phyloP scores from a whole-genome alignment of 2,888 invertebrate genomes.

The Plutella xylostella region DNA sequence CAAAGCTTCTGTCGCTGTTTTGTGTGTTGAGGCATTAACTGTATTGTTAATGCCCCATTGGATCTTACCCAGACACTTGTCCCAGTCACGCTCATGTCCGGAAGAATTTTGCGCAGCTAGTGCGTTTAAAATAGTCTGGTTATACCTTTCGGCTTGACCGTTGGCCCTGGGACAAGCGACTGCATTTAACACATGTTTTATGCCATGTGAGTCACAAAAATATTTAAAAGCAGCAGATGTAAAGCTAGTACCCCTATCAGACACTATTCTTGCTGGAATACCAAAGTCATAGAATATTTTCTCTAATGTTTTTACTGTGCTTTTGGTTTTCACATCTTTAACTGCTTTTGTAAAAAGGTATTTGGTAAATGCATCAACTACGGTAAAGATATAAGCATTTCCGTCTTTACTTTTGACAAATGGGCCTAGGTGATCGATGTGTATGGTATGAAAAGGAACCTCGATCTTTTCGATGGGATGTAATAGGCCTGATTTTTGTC shows the following conservation, averaged over 20 bases:
- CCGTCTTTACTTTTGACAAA: conserved; percentile 11
- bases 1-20: conserved; percentile 5
- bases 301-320: conserved; percentile 5
- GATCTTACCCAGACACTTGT: conserved; percentile 13
- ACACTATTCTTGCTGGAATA: conserved; percentile 9
- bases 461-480: conserved; percentile 4
- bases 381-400: conserved; percentile 10
- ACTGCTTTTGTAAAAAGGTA: conserved; percentile 9
- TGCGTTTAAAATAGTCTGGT: background rate
- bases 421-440: conserved; percentile 12
- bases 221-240: conserved; percentile 9
- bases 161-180: no score
- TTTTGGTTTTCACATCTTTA: conserved; percentile 8
- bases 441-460: conserved; percentile 6
- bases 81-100: conserved; percentile 8
- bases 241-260: conserved; percentile 9
- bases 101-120: background rate
- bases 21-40: conserved; percentile 12
- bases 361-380: conserved; percentile 12
- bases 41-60: conserved; percentile 17
- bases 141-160: conserved; percentile 6
- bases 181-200: conserved; percentile 6
- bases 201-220: conserved; percentile 5
- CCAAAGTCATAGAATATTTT: conserved; percentile 15
- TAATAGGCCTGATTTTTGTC: conserved; percentile 1